Conservation (phyloP, 1,140 invertebrate species). For the Oedothorax gibbosus region DNA sequence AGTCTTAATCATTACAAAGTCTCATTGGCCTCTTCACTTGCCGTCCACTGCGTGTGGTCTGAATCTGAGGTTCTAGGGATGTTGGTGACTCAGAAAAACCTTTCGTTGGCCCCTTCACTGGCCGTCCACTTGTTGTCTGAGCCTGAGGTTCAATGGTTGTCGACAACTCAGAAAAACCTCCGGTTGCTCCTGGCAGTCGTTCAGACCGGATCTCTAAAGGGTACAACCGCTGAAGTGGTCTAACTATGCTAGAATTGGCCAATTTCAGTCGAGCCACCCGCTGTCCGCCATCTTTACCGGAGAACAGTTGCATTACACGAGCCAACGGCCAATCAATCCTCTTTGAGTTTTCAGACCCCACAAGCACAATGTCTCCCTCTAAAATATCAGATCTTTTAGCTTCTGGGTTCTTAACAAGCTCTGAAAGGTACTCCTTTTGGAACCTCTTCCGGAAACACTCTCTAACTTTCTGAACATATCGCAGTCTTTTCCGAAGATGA, state of each 20-base stretch:
- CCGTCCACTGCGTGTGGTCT: no score
- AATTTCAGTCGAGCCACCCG: conserved; percentile 62
- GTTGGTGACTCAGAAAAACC: background rate
- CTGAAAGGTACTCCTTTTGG: conserved; percentile 8
- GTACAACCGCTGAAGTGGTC: conserved; percentile 63
- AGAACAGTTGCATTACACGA: background rate
- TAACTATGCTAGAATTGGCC: conserved; percentile 55
- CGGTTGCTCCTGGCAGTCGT: no score
- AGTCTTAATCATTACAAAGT: no score
- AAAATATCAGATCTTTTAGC: background rate
- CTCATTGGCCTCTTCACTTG: no score
- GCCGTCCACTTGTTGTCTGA: no score
- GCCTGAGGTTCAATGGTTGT: no score
- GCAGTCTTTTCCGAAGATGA: conserved; percentile 19
- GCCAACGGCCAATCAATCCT: conserved; percentile 19
- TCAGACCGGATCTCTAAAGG: conserved; percentile 39
- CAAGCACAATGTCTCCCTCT: background rate
- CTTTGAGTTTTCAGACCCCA: background rate
- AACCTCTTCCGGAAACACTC: conserved; percentile 16
- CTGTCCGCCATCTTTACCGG: conserved; percentile 38
- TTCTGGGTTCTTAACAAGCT: background rate
- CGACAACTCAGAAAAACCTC: no score
- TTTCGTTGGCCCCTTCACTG: no score
- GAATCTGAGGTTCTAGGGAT: no score
- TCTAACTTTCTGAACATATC: conserved; percentile 8